These are phyloP conservation scores for Chrysomela aeneicollis DNA, from an alignment of 2,888 invertebrate species.

Conservation along the genomic window DNA sequence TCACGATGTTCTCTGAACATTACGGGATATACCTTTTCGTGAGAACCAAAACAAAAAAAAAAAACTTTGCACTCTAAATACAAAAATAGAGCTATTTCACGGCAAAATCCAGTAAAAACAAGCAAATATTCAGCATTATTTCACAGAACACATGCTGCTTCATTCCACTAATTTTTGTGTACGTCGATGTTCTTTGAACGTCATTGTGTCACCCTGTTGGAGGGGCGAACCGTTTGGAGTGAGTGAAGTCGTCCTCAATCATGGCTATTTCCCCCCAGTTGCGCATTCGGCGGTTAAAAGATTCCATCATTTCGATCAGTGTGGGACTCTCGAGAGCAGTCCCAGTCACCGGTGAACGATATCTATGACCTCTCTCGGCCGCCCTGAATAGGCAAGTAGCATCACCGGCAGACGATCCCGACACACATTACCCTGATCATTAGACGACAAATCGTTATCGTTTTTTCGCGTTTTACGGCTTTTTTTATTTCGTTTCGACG, in stretches of 20 bases:
- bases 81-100: too few relatives aligned
- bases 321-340: slow-evolving; percentile 62
- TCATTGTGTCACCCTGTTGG: slow-evolving; percentile 30
- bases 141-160: too few relatives aligned
- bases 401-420: slow-evolving; percentile 38
- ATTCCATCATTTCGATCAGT: slow-evolving; percentile 64
- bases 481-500: slow-evolving; percentile 26
- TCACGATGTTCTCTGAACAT: too few relatives aligned
- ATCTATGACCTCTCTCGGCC: slow-evolving; percentile 54
- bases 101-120: too few relatives aligned
- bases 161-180: too few relatives aligned
- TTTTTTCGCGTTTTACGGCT: slow-evolving; percentile 27
- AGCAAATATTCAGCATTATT: too few relatives aligned
- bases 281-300: slow-evolving; percentile 63
- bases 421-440: slow-evolving; percentile 34
- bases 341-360: slow-evolving; percentile 60
- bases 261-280: slow-evolving; percentile 63
- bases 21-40: too few relatives aligned
- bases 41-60: too few relatives aligned
- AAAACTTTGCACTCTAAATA: too few relatives aligned
- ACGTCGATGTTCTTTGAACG: too few relatives aligned
- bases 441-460: slow-evolving; percentile 36
- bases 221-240: slow-evolving; percentile 36
- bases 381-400: slow-evolving; percentile 55
- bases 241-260: slow-evolving; percentile 58